Conservation (phyloP, 2,113 vertebrate species). For the Bubo blakistoni region DNA sequence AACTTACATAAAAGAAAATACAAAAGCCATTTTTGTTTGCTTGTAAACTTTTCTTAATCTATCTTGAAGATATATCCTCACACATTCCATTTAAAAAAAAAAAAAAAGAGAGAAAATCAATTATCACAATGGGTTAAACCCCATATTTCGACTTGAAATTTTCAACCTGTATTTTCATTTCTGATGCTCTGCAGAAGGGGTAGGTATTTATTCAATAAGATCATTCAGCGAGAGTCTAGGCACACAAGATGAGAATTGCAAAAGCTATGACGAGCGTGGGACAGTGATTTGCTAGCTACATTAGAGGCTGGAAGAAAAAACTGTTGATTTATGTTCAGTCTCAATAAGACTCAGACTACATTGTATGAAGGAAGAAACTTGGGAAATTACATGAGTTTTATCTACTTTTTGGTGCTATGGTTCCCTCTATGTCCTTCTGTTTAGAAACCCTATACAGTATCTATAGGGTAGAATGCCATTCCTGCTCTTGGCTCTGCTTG, state of each 20-base stretch:
- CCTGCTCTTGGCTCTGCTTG: background rate
- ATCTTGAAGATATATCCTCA: background rate
- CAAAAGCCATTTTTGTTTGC: background rate
- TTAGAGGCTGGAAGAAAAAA: background rate
- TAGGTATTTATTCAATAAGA: background rate
- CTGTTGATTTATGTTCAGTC: background rate
- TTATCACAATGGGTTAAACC: background rate
- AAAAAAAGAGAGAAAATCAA: background rate
- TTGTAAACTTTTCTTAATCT: background rate
- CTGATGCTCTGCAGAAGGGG: background rate
- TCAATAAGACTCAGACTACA: background rate
- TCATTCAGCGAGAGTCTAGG: background rate
- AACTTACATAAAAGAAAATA: background rate
- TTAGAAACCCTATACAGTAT: background rate
- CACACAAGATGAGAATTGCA: background rate
- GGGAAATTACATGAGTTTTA: background rate
- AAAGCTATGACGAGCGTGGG: background rate
- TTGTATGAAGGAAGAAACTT: background rate
- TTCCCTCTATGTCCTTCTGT: background rate
- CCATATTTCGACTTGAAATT: background rate
- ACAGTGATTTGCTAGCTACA: background rate
- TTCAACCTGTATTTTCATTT: background rate
- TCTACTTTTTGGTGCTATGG: background rate
- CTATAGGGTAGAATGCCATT: background rate
- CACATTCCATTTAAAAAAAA: background rate